Evolutionary conservation across 2,797 vertebrate species (phyloP), one percentile per base, ranked within the genome.

Genomic region (Gobio occitaniae): DNA sequence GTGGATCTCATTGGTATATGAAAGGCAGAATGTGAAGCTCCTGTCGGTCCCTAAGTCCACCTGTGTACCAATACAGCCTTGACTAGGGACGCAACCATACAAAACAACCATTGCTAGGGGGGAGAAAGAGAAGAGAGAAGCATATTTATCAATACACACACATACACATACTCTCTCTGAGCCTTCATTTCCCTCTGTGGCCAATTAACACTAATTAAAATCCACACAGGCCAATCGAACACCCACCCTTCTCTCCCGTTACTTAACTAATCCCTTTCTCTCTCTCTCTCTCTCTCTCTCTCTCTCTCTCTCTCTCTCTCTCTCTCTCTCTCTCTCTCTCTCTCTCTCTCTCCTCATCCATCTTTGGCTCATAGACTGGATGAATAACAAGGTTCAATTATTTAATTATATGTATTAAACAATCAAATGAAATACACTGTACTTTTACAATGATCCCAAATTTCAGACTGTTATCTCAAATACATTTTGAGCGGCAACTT

Each of bases 141-240:
- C 47, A 56, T 76, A 78, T 83, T 86, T 76, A 69, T 71, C 66
- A 82, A 25, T 38, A 84, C 77, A 69, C 75, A 78, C 56, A 74
- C 63, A 83, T 16, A 61, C 82, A 69, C 72, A 84, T 38, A 54
- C 56, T 32, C 80, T 80, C n/a, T 65, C 70, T 47, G 10, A 82
- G 81, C 63, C 77, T 70, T 88, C 92, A 88, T 88, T 94, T 95
- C 93, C 94, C 95, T 94, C 88, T 87, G 94, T 94, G 94, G 92
- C 95, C 94, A 95, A 95, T 95, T 95, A 95, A 90, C 32, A 76
- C 91, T 94, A 94, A 95, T 95, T 95, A 95, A 95, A 95, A 90
- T 88, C 89, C 87, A 86, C 85, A 80, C 84, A 89, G 85, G 80
- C 93, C 91, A 93, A 89, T 89, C 89, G 91, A 91, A 92, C 90